Evolutionary conservation across 1,140 invertebrate species (phyloP).

Genomic region (Campoletis sonorensis): DNA sequence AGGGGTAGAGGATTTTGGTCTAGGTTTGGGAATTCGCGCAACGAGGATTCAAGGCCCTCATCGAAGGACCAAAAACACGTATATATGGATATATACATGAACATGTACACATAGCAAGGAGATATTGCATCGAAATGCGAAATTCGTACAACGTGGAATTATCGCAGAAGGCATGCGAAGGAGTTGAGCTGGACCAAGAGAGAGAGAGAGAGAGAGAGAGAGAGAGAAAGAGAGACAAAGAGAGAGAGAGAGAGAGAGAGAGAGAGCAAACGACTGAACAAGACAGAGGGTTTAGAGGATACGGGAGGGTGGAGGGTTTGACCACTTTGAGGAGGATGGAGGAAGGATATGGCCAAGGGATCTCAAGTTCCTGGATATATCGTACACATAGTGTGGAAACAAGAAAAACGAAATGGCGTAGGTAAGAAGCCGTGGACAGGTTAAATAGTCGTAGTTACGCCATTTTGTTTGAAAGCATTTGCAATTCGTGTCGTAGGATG

Average conservation of each 20-base stretch:
- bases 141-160: slow-evolving; percentile 59
- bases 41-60: slow-evolving; percentile 10
- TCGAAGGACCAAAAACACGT: too few species aligned
- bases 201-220: slow-evolving; percentile 35
- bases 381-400: background rate
- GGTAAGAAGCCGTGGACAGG: background rate
- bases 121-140: slow-evolving; percentile 59
- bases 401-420: slow-evolving; percentile 11
- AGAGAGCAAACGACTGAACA: slow-evolving; percentile 14
- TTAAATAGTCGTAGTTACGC: background rate
- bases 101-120: background rate
- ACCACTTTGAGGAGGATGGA: slow-evolving; percentile 32
- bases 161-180: slow-evolving; percentile 58
- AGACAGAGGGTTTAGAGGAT: slow-evolving; percentile 23
- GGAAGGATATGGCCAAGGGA: slow-evolving; percentile 35
- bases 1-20: background rate
- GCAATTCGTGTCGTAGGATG: background rate
- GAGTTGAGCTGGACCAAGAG: slow-evolving; percentile 42
- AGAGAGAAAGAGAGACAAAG: slow-evolving; percentile 41
- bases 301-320: slow-evolving; percentile 43
- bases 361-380: slow-evolving; percentile 44
- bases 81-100: background rate
- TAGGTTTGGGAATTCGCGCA: slow-evolving; percentile 17
- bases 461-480: background rate
- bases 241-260: slow-evolving; percentile 27